phyloP scores from a whole-genome alignment of 92 coral and sea anemone genomes.

The Anthopleura xanthogrammica region DNA sequence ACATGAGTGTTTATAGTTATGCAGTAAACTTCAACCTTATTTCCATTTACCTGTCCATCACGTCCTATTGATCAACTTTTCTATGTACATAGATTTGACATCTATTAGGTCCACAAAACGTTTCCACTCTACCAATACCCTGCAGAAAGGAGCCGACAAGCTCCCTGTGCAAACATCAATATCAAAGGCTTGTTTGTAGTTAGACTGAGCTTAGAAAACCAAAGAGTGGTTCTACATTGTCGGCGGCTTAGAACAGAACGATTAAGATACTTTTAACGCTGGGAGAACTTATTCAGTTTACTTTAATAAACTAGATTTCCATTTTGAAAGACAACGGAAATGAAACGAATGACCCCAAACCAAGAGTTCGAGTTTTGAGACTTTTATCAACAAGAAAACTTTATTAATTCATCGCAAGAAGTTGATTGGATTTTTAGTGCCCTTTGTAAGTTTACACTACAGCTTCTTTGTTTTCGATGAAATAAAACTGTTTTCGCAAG shows the following conservation, averaged over 20 bases:
- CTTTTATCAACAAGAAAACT: not conserved
- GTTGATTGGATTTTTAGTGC: not conserved
- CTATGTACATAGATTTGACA: conserved; percentile 30
- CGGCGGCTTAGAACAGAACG: conserved; percentile 7
- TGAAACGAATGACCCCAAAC: conserved; percentile 4
- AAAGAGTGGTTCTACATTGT: not conserved
- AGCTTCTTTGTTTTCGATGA: conserved; percentile 1
- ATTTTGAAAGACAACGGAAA: not conserved
- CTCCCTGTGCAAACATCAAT: conserved; percentile 7
- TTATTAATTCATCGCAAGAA: not conserved
- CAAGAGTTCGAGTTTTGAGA: not conserved
- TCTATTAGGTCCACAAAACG: conserved; percentile 13
- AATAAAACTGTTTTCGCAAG: conserved; percentile 9
- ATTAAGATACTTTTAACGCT: not conserved
- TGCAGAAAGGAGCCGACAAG: conserved; percentile 24
- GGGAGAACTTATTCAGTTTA: not conserved
- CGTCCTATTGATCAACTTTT: conserved; percentile 3
- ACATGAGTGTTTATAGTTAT: not conserved
- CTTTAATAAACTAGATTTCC: not conserved
- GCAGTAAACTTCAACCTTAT: not conserved
- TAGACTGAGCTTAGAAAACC: not conserved
- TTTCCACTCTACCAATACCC: conserved; percentile 10
- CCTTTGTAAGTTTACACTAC: not conserved
- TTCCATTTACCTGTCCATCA: conserved; percentile 1
- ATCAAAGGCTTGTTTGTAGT: conserved; percentile 9